Base-by-base conservation (phyloP, 2,888 invertebrate species). In the Parnassius glacialis region DNA sequence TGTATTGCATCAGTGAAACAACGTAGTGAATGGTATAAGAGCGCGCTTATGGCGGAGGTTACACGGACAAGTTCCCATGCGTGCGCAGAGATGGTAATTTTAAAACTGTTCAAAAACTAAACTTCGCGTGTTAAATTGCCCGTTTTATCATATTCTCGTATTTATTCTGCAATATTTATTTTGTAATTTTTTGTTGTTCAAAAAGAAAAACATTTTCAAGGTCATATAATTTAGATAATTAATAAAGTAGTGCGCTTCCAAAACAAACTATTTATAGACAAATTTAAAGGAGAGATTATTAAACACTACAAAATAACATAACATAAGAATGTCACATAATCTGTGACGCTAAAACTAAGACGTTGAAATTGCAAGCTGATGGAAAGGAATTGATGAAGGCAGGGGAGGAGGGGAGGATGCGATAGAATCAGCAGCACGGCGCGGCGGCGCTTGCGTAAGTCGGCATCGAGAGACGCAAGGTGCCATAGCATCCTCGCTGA, bases 401-500 rank as follows among this genome's bases (percentile, higher is more conserved):
- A 45, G n/a, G n/a, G 45, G 45, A 10, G 1, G 11, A n/a, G n/a
- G 45, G 45, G 72, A 71, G 73, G 76, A 78, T 81, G 76, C 75
- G 81, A 85, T 83, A 81, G 72, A 78, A 83, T 81, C 78, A 61
- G 61, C 65, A 68, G 69, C 68, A 81, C 82, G 80, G 78, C 76
- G 79, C 82, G 80, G 78, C 76, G 79, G 82, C 82, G 63, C 74
- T 72, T 74, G 71, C 71, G 73, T 72, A 73, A 74, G 68, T 67
- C 54, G 53, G 57, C 66, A 60, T 52, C 53, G 66, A 62, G 64
- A 65, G 70, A 72, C 70, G 81, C 76, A 80, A 87, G 84, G 84
- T 85, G 74, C 70, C 76, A 74, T 64, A 64, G 69, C 84, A 87
- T 87, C 85, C 84, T 84, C 84, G 65, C 72, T 76, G 73, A 90